Conservation (phyloP, 2,113 vertebrate genomes). For the Bubo blakistoni region DNA sequence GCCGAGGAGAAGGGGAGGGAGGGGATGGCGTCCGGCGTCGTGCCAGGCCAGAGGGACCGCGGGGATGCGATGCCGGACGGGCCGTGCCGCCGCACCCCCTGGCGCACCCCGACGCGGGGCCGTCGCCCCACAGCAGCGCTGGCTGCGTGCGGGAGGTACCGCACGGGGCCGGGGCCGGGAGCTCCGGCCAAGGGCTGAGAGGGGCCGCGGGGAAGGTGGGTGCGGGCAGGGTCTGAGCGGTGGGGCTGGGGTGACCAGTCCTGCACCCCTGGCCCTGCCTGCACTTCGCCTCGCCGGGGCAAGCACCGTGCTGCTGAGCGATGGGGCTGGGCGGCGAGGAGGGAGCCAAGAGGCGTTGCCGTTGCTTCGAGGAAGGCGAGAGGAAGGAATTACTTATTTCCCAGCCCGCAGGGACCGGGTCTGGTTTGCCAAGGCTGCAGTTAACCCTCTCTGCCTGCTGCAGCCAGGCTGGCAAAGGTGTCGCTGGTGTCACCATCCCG, state of each 20-base stretch:
- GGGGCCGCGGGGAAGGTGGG: background rate
- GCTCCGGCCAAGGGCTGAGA: background rate
- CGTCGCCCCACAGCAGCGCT: background rate
- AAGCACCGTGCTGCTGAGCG: background rate
- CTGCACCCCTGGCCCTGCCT: background rate
- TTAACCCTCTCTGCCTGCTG: background rate
- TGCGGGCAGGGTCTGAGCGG: background rate
- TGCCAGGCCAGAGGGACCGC: accelerated
- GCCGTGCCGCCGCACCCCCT: background rate
- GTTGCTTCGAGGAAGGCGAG: background rate
- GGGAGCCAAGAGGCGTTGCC: slow-evolving; percentile 42
- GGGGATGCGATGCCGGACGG: background rate
- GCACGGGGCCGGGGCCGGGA: accelerated
- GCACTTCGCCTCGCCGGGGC: background rate
- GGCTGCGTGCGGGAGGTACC: background rate
- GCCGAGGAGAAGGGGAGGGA: background rate
- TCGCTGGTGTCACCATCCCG: background rate
- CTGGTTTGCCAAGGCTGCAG: background rate
- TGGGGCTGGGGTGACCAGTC: accelerated
- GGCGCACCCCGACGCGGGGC: accelerated
- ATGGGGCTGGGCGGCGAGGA: background rate
- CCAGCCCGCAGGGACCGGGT: background rate
- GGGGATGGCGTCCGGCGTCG: accelerated
- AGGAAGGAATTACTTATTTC: slow-evolving; percentile 55
- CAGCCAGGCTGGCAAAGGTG: accelerated